Percentiles rank a stretch among this genome's conserved stretches.
These are phyloP conservation scores for Petrosia ficiformis DNA, from an alignment of 37 sponge, comb jelly and placozoan genomes.

Conservation along the genomic window DNA sequence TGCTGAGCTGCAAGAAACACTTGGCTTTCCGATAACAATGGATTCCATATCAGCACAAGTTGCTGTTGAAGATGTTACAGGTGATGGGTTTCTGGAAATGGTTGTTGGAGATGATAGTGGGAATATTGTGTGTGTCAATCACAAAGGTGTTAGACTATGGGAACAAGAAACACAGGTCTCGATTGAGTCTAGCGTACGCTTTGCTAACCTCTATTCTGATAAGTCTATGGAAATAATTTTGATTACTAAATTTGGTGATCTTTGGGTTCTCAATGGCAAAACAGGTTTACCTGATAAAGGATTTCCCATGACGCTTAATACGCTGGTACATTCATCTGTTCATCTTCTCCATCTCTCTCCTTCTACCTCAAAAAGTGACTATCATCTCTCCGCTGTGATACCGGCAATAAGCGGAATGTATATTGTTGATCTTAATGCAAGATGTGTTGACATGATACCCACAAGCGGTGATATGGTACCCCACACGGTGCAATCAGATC, in stretches of 20 bases:
- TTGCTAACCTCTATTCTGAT: conserved; percentile 43
- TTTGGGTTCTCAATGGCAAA: conserved; percentile 40
- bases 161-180: conserved; percentile 19
- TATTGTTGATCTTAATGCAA: conserved; percentile 22
- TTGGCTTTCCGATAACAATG: conserved; percentile 43
- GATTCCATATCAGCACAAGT: conserved; percentile 70
- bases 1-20: background rate
- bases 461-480: background rate
- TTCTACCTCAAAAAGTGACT: background rate
- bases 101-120: conserved; percentile 71
- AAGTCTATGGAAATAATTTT: conserved; percentile 41
- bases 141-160: conserved; percentile 41
- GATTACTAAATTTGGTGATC: conserved; percentile 22
- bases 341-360: conserved; percentile 17
- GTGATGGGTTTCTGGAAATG: conserved; percentile 38
- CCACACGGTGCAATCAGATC: conserved; percentile 18
- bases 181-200: conserved; percentile 17
- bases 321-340: conserved; percentile 8
- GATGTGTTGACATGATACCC: conserved; percentile 3
- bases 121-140: conserved; percentile 53
- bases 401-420: conserved; percentile 8
- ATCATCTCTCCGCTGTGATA: conserved; percentile 11
- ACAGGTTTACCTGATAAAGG: background rate
- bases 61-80: conserved; percentile 53
- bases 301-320: conserved; percentile 34